Base-by-base conservation (phyloP, 2,113 vertebrate genomes). In the Bubo scandiacus region DNA sequence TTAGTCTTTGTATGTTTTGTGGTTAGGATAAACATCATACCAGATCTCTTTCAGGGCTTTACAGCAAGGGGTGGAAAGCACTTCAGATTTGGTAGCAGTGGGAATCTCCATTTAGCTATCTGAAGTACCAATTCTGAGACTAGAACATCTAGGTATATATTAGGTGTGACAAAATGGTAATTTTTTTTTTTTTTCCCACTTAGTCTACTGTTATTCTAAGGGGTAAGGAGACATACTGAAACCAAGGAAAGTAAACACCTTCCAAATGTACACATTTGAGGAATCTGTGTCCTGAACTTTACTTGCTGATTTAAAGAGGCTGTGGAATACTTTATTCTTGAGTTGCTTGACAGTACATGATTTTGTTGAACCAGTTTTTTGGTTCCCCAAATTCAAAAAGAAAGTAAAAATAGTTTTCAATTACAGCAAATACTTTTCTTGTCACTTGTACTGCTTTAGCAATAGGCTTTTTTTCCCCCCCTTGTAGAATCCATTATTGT, bases 391-490 rank as follows among this genome's bases (percentile, higher is more conserved):
- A 74, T 84, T 49, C 0, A 66, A 36, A 32, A 81, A 61, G 10
- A 72, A 88, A 81, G 36, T 12, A 38, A 47, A 92, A 54, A 32
- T 10, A 55, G 6, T 66, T 22, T 74, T 54, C 68, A 59, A n/a
- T 34, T n/a, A 78, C 1, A 87, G 40, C 10, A 78, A 78, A n/a
- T 61, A 34, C 19, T 79, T 80, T 82, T 59, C 67, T 58, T 85
- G 22, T 54, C 13, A 38, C 9, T 78, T 73, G 14, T 27, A 67
- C 38, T 72, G 29, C 16, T 80, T 26, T 67, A 59, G 20, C 17
- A 59, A 38, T 18, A 61, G 17, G 6, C 10, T 7, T 11, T 40
- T 22, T 10, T 17, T 12, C 4, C 10, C 1, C 1, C 6, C 1
- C 6, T 34, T n/a, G 29, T 4, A 66, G 32, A 74, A 84, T 58